Evolutionary conservation across 2,797 vertebrate genomes (phyloP).

Genomic region (Mus spretus): DNA sequence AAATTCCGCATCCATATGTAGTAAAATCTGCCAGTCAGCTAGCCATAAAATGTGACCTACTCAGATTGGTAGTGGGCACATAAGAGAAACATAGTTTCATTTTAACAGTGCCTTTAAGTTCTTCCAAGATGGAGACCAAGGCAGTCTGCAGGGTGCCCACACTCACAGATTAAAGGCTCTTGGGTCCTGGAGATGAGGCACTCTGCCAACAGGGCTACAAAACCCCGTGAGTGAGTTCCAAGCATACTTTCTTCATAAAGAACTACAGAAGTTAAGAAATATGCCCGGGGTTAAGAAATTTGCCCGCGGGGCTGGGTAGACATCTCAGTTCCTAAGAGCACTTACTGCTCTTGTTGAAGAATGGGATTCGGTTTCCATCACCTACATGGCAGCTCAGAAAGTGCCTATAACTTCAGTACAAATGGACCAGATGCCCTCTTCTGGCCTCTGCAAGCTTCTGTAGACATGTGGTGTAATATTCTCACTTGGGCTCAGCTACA

Average conservation of each 20-base stretch:
- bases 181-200: neutral
- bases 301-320: neutral
- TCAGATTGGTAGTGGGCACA: neutral
- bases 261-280: neutral
- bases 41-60: neutral
- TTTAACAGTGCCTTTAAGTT: neutral
- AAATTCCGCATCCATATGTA: slow-evolving; percentile 6
- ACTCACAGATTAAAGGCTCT: neutral
- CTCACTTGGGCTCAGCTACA: neutral
- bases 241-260: neutral
- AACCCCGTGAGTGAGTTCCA: neutral
- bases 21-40: slow-evolving; percentile 12
- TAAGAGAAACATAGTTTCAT: neutral
- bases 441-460: neutral
- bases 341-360: neutral
- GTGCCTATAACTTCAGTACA: neutral
- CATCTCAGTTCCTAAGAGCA: neutral
- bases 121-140: neutral
- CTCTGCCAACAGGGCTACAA: neutral
- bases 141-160: neutral
- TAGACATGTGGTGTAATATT: neutral
- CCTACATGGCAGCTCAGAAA: neutral
- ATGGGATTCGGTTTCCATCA: accelerated
- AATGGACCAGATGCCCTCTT: neutral
- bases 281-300: neutral